Evolutionary conservation across 2,113 vertebrate genomes (phyloP), one percentile per base, ranked within the genome.

Genomic region (Myodes glareolus): DNA sequence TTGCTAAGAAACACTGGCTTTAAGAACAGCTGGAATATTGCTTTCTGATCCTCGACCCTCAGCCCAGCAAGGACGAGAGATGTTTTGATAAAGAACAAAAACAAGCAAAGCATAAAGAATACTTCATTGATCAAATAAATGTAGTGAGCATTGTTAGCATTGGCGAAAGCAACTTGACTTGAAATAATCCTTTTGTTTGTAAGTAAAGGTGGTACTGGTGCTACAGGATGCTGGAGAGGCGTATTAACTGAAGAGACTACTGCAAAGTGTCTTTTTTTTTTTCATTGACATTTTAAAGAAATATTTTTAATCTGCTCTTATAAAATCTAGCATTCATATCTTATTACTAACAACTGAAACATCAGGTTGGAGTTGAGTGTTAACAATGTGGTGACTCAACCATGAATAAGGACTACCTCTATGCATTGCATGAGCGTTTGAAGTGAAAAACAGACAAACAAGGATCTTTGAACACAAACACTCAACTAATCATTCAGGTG

Each of bases 1-100:
- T 99, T 97, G 95, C 97, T 97, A 97, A 98, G 98, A 98, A 98
- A 98, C 85, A 25, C 91, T 97, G 95, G 94, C 92, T 98, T 98
- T 97, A 94, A 98, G 96, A 98, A 98, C 97, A 98, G 98, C 98
- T 98, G 97, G 98, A 98, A 98, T 98, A 99, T 98, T 98, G 97
- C 98, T 98, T 98, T 98, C 98, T 98, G 98, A 98, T 98, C 97
- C 98, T 99, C 98, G 21, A 98, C 98, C 98, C 97, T 97, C 84
- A 97, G 92, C 94, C 97, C 97, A 98, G 97, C 98, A 98, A 98
- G 98, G 98, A 98, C 97, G 63, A 98, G 98, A 98, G 97, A 98
- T 97, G 95, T 97, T 98, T 98, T 98, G 91, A 98, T 97, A 84
- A 94, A 97, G 88, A 97, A 96, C 52, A 94, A 94, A n/a, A 91